Evolutionary conservation across 2,113 vertebrate genomes (phyloP).

Genomic region (Symphodus melops): DNA sequence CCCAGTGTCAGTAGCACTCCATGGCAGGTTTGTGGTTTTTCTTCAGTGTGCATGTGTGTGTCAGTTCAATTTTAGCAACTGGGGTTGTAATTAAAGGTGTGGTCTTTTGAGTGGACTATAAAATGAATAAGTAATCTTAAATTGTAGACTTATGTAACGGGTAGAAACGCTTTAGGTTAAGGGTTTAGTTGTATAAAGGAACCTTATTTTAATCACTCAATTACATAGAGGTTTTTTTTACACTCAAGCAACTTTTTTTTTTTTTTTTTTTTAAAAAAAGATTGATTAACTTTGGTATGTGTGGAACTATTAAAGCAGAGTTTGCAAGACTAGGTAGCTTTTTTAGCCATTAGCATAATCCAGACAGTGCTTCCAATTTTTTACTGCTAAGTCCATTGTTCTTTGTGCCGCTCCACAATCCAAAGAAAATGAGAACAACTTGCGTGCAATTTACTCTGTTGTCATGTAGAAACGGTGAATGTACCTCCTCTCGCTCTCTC

Average conservation of each 20-base stretch:
- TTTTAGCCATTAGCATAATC: conserved; percentile 26
- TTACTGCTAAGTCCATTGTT: conserved; percentile 44
- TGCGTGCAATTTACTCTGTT: conserved; percentile 70
- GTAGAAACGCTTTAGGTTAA: not conserved
- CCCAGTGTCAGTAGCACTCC: conserved; percentile 22
- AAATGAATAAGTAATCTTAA: conserved; percentile 55
- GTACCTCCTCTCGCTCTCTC: conserved; percentile 52
- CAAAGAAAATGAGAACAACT: conserved; percentile 67
- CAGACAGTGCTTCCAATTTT: conserved; percentile 36
- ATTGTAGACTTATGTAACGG: conserved; percentile 28
- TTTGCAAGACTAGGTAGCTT: conserved; percentile 7
- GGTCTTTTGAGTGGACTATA: conserved; percentile 33
- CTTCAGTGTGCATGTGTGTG: not conserved
- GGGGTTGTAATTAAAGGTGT: conserved; percentile 45
- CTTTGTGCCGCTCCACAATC: conserved; percentile 45
- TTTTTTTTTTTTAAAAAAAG: not conserved
- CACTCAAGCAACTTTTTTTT: not conserved
- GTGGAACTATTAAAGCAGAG: conserved; percentile 8
- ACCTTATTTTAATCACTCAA: conserved; percentile 14
- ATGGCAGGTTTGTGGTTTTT: conserved; percentile 39
- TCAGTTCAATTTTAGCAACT: conserved; percentile 13
- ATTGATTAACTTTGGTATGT: conserved; percentile 5
- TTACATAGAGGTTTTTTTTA: not conserved
- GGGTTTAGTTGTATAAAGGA: not conserved
- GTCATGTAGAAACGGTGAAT: conserved; percentile 65